Percentiles rank a stretch among this genome's conserved stretches.
These are phyloP conservation scores for Suillia variegata DNA, from an alignment of 2,888 invertebrate species.

Conservation along the genomic window DNA sequence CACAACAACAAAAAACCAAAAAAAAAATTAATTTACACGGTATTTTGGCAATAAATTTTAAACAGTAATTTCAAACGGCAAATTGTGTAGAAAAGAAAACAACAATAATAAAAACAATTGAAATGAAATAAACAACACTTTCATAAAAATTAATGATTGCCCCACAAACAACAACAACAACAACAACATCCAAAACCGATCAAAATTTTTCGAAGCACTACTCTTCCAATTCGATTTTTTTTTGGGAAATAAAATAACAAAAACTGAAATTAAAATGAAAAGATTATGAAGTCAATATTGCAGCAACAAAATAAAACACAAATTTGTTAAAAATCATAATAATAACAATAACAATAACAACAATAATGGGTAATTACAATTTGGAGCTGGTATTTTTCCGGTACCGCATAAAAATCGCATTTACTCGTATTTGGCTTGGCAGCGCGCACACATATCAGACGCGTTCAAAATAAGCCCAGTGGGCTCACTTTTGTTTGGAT, in stretches of 20 bases:
- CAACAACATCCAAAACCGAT: neutral
- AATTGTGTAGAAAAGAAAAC: no score
- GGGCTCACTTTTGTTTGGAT: neutral
- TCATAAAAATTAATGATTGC: neutral
- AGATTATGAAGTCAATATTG: neutral
- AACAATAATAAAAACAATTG: constrained; percentile 9
- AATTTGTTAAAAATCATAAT: no score
- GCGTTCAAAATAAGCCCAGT: constrained; percentile 1
- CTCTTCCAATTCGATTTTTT: constrained; percentile 3
- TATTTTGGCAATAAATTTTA: no score
- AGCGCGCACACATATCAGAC: neutral
- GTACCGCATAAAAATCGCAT: no score
- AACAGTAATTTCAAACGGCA: no score
- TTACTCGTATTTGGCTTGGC: no score
- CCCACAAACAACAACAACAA: neutral
- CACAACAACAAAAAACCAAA: no score
- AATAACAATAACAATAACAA: neutral
- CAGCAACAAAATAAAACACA: neutral
- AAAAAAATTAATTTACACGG: no score
- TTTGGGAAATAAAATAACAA: constrained; percentile 16
- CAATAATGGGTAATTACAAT: neutral
- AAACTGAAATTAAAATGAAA: no score
- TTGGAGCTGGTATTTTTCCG: no score
- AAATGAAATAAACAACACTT: constrained; percentile 5
- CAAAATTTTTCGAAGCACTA: no score